These are phyloP conservation scores for Ichneumoninae sp. DNA, from an alignment of 2,888 invertebrate genomes.

Conservation along the genomic window DNA sequence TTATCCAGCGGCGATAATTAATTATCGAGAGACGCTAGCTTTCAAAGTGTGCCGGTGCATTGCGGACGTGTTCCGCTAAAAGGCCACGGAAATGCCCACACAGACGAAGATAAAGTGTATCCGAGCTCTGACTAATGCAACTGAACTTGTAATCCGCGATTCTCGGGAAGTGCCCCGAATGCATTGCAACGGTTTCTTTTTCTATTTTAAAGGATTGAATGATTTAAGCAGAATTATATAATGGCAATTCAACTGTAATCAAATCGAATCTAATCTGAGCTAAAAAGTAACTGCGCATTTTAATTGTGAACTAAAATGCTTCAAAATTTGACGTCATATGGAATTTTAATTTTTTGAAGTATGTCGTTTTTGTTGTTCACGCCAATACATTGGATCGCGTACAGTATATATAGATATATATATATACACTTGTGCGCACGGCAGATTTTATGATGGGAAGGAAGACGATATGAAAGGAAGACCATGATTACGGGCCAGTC, in stretches of 20 bases:
- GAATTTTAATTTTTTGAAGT: no score
- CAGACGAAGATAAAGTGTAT: not conserved
- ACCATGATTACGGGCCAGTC: no score
- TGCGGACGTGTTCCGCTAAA: conserved; percentile 11
- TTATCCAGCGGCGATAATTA: conserved; percentile 43
- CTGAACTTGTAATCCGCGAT: not conserved
- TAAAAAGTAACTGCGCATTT: not conserved
- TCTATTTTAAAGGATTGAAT: not conserved
- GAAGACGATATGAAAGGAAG: no score
- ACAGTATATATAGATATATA: no score
- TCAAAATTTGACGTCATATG: not conserved
- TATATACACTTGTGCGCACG: no score
- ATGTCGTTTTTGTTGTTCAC: no score
- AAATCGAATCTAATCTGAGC: not conserved
- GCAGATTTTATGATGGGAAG: no score
- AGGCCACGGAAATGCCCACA: not conserved
- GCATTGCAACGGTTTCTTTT: not conserved
- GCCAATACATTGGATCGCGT: no score
- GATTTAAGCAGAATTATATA: not conserved
- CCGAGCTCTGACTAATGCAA: not conserved
- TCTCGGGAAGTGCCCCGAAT: not conserved
- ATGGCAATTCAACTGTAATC: not conserved
- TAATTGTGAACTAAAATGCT: not conserved
- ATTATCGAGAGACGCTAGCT: conserved; percentile 45
- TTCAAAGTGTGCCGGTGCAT: conserved; percentile 31